A percentile compares a stretch with the other conserved stretches of the same genome.
phyloP scores from a whole-genome alignment of 2,113 vertebrate genomes.

The Clinocottus analis region DNA sequence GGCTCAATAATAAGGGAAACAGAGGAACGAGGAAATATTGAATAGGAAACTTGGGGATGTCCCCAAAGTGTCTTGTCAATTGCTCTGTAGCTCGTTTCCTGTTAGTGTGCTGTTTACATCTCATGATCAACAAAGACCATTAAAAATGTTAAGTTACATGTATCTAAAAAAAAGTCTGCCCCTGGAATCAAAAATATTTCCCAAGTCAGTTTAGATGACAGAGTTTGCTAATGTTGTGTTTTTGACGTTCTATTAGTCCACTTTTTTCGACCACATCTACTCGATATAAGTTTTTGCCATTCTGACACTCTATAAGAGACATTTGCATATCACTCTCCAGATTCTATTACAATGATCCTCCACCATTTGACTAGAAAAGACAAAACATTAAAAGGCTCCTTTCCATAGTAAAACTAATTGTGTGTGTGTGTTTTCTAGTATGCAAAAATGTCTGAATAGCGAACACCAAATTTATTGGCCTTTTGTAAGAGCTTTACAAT shows the following conservation, averaged over 20 bases:
- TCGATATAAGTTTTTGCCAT: not conserved
- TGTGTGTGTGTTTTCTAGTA: not conserved
- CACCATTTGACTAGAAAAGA: not conserved
- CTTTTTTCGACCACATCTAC: not conserved
- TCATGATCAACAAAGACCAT: too few species aligned
- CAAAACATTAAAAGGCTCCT: not conserved
- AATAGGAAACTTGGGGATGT: too few species aligned
- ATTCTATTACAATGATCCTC: not conserved
- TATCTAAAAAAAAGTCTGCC: too few species aligned
- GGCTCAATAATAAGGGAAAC: too few species aligned
- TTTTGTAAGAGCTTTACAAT: too few species aligned
- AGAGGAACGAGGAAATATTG: too few species aligned
- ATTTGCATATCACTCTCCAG: not conserved
- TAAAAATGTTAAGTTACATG: too few species aligned
- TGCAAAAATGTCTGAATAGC: not conserved
- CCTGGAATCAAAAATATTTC: too few species aligned
- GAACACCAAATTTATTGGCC: not conserved
- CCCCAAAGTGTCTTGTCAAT: not conserved
- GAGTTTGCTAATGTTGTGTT: not conserved
- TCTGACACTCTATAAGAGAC: not conserved
- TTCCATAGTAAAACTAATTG: not conserved
- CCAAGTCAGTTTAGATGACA: too few species aligned
- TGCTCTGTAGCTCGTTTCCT: too few species aligned
- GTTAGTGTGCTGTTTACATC: too few species aligned
- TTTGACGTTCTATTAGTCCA: not conserved